These are phyloP conservation scores for Cyphomyrus discorhynchus DNA, from an alignment of 2,113 vertebrate species.

Conservation along the genomic window DNA sequence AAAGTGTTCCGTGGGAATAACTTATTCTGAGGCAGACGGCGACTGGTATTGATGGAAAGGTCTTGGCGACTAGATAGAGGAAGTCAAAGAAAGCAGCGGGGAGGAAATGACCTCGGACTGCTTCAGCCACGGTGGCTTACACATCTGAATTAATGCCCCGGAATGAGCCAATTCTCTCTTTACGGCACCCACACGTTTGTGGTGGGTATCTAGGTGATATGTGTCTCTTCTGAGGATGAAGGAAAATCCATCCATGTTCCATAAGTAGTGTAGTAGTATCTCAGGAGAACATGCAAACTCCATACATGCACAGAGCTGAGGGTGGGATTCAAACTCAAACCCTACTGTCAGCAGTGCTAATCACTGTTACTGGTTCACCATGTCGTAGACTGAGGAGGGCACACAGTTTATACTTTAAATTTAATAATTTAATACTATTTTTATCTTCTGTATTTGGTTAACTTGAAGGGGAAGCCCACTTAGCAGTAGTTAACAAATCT, in stretches of 20 bases:
- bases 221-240: conserved; percentile 35
- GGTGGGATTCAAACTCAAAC: not conserved
- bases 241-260: not conserved
- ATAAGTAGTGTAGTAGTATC: conserved; percentile 14
- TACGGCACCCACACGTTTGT: conserved; percentile 44
- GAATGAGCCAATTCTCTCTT: conserved; percentile 61
- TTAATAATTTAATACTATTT: not conserved
- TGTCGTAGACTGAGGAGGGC: not conserved
- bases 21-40: conserved; percentile 56
- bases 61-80: conserved; percentile 27
- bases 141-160: conserved; percentile 67
- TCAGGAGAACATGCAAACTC: conserved; percentile 25
- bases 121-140: conserved; percentile 61
- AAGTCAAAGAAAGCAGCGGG: conserved; percentile 17
- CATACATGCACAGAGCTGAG: conserved; percentile 25
- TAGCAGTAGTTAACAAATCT: conserved; percentile 53
- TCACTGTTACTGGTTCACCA: not conserved
- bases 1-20: conserved; percentile 55
- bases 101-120: conserved; percentile 48
- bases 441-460: conserved; percentile 39
- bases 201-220: conserved; percentile 52
- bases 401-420: not conserved
- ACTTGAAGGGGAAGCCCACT: not conserved
- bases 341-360: not conserved
- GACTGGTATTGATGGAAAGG: conserved; percentile 60